Evolutionary conservation across 2,797 vertebrate genomes (phyloP).

Genomic region (Ciconia nigra): DNA sequence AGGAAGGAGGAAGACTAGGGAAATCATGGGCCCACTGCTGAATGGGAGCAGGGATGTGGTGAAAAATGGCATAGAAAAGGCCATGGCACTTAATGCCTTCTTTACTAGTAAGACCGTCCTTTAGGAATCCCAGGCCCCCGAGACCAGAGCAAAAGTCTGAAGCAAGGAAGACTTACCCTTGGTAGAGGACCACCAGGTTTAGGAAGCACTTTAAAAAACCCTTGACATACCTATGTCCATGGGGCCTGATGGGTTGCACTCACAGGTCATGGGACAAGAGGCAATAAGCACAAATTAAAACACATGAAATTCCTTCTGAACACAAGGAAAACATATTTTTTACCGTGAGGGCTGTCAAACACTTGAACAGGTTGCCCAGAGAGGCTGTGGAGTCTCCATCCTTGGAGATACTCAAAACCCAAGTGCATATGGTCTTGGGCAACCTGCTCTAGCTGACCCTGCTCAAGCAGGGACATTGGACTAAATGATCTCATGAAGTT

Average conservation of each 20-base stretch:
- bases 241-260: not conserved
- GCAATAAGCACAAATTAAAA: not conserved
- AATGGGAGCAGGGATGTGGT: not conserved
- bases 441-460: not conserved
- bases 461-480: not conserved
- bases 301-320: not conserved
- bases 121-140: not conserved
- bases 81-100: not conserved
- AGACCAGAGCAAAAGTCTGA: not conserved
- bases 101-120: not conserved
- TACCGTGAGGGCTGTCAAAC: not conserved
- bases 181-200: not conserved
- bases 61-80: not conserved
- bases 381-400: not conserved
- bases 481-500: not conserved
- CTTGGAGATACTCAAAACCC: not conserved
- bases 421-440: not conserved
- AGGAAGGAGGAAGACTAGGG: not conserved
- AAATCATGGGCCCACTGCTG: not conserved
- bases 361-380: not conserved
- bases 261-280: not conserved
- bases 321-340: not conserved
- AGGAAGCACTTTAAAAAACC: not conserved
- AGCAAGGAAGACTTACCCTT: not conserved
- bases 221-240: accelerated